Conservation (phyloP, 2,888 invertebrate species). For the Tenthredo amoena region DNA sequence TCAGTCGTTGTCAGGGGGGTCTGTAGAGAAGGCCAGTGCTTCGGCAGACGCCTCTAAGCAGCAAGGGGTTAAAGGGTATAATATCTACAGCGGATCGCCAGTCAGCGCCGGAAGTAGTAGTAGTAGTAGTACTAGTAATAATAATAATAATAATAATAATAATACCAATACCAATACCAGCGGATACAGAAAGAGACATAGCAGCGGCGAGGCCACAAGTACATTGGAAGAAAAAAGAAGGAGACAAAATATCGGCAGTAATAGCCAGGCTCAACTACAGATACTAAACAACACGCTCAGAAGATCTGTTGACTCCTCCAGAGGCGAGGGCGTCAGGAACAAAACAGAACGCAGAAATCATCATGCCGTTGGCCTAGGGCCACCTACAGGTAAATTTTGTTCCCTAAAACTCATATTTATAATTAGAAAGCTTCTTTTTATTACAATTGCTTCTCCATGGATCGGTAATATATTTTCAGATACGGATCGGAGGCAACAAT, state of each 20-base stretch:
- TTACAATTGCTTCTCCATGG: not conserved
- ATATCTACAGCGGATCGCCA: constrained; percentile 59
- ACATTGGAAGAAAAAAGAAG: constrained; percentile 74
- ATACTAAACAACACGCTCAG: constrained; percentile 62
- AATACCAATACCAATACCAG: constrained; percentile 9
- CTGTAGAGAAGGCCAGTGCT: constrained; percentile 78
- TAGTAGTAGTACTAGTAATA: constrained; percentile 62
- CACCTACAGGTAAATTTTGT: constrained; percentile 68
- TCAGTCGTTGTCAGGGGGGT: constrained; percentile 78
- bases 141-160: not conserved
- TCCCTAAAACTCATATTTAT: constrained; percentile 27
- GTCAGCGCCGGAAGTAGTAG: constrained; percentile 62
- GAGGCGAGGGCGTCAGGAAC: constrained; percentile 67
- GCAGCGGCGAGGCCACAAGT: constrained; percentile 69
- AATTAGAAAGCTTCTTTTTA: not conserved
- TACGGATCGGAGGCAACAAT: constrained; percentile 73
- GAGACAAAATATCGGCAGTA: constrained; percentile 69
- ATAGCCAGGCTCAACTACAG: constrained; percentile 65
- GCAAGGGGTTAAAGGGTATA: constrained; percentile 69
- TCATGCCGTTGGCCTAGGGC: constrained; percentile 75
- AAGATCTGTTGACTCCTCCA: constrained; percentile 69
- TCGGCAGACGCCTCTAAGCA: constrained; percentile 77
- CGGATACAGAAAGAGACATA: constrained; percentile 75
- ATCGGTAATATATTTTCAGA: constrained; percentile 59
- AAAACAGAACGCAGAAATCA: constrained; percentile 73